Conservation (phyloP, 2,113 vertebrate genomes). For the Apistogramma diplotaenia region DNA sequence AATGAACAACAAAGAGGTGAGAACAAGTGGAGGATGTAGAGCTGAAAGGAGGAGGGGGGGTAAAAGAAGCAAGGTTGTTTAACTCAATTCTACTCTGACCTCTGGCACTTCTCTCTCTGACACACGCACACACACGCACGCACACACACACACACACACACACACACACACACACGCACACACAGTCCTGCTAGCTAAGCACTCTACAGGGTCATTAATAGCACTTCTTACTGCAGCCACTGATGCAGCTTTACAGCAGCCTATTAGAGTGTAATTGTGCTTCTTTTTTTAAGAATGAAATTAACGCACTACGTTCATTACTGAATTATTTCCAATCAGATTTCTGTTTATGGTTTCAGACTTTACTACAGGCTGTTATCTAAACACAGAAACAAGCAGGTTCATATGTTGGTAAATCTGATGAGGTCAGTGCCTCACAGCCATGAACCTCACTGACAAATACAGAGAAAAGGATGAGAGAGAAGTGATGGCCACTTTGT, state of each 20-base stretch:
- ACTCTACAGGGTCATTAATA: constrained; percentile 23
- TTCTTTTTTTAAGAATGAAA: background rate
- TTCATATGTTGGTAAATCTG: too few relatives aligned
- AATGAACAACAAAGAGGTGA: constrained; percentile 4
- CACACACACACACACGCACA: background rate
- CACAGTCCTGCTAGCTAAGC: background rate
- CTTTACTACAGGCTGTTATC: background rate
- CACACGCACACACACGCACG: background rate
- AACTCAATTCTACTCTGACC: constrained; percentile 10
- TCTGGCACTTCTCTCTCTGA: background rate
- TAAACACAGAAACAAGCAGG: background rate
- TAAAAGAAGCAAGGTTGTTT: background rate
- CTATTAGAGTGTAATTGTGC: background rate
- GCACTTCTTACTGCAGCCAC: background rate
- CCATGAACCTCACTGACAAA: background rate
- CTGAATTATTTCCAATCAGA: background rate
- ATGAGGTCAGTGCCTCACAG: too few relatives aligned
- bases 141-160: background rate
- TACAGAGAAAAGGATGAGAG: background rate
- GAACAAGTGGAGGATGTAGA: background rate
- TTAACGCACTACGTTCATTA: background rate
- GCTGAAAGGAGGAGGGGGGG: background rate
- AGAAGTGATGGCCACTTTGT: constrained; percentile 39
- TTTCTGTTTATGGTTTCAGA: background rate
- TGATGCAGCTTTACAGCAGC: background rate